These are phyloP conservation scores for Lepus americanus DNA, from an alignment of 2,113 vertebrate genomes.

Conservation along the genomic window DNA sequence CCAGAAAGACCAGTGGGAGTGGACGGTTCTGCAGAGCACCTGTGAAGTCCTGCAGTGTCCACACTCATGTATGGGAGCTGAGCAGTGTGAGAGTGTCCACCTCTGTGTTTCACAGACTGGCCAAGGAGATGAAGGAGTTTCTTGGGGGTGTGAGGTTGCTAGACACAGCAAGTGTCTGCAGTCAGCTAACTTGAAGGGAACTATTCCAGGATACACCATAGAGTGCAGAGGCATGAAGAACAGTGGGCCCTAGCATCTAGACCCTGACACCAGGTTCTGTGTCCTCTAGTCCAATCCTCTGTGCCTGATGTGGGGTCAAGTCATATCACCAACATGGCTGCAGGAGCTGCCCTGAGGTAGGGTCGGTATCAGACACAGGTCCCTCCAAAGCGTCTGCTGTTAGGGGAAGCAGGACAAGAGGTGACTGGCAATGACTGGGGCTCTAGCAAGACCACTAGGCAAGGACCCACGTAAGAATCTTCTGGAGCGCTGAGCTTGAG, in stretches of 20 bases:
- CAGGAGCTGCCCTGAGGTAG: not conserved
- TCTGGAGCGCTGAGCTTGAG: not conserved
- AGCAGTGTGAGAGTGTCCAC: accelerated
- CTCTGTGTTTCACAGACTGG: not conserved
- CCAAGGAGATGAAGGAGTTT: not conserved
- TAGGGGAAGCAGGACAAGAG: not conserved
- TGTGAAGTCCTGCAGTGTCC: accelerated
- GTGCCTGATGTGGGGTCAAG: not conserved
- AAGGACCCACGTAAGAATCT: not conserved
- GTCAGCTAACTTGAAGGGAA: not conserved
- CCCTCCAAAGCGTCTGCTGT: not conserved
- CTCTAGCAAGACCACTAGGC: not conserved
- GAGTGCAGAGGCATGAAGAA: not conserved
- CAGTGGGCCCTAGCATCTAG: not conserved
- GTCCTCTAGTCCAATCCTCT: not conserved
- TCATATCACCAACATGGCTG: not conserved
- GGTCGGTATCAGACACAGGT: not conserved
- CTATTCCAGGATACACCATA: not conserved
- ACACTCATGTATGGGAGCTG: not conserved
- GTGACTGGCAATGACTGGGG: not conserved
- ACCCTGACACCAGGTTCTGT: not conserved
- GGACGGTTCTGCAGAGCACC: not conserved
- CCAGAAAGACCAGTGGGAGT: not conserved
- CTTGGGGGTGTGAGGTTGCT: not conserved
- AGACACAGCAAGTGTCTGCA: not conserved